Evolutionary conservation across 2,113 vertebrate genomes (phyloP), one percentile per base, ranked within the genome.

Genomic region (Brienomyrus longianalis): DNA sequence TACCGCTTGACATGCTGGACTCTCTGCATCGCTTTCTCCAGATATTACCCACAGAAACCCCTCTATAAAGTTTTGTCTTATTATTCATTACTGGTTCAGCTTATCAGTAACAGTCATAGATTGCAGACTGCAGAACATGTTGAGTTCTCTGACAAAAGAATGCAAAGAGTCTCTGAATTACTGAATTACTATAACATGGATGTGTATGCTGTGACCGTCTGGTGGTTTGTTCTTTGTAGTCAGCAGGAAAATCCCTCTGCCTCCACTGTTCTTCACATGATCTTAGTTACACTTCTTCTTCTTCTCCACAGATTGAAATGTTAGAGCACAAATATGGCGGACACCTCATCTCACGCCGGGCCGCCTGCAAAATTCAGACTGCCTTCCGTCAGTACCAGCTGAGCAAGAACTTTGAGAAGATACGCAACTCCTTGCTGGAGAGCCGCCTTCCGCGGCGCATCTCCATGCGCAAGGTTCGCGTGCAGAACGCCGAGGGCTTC

Each of bases 391-490:
- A 99, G 95, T 99, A 99, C 96, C 99, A 99, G 95, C 98, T 99
- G 95, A 99, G 98, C 97, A 99, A 99, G 96, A 99, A 99, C 97
- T 99, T 99, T 9, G 98, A 99, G 95, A 99, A 99, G 95, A 99
- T 99, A 93, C 98, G 98, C 92, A 99, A 99, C 93, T 99, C 98
- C 0, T 96, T 99, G 15, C 95, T 99, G 86, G 98, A 99, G 94
- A 99, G 98, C 93, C 98, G 98, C 90, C 96, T 99, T 91, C 98
- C 98, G 0, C 96, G 98, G 35, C 97, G 98, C 11, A 99, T 99
- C 94, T 99, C 98, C 27, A 94, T 99, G 93, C 97, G 97, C 91
- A 98, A 97, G 91, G 96, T 98, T 88, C 97, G 98, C 0, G 95
- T 97, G 21, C 98, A 98, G 91, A 97, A 97, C 47, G 95, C 97